Conservation (phyloP, 2,888 invertebrate genomes). For the Rosalia funebris region DNA sequence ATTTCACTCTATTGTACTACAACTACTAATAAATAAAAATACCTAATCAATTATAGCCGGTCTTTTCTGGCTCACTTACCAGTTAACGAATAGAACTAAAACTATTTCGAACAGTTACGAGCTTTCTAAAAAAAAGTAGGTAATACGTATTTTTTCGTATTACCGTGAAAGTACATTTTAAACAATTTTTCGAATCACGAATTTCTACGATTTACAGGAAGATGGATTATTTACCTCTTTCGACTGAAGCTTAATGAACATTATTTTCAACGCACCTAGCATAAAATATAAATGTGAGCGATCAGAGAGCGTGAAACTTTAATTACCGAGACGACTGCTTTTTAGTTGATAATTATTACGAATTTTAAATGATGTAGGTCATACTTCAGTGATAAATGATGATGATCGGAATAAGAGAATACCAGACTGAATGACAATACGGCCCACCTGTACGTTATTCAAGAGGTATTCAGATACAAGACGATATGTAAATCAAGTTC, state of each 20-base stretch:
- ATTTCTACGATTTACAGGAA: neutral
- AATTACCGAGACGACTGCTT: slow-evolving; percentile 12
- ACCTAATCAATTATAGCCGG: too few species aligned
- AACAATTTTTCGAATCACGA: neutral
- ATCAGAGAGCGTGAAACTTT: slow-evolving; percentile 3
- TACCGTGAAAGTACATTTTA: neutral
- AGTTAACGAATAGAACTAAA: too few species aligned
- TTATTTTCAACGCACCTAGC: neutral
- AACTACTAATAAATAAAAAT: too few species aligned
- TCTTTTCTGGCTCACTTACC: too few species aligned
- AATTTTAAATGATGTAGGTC: neutral
- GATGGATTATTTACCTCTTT: neutral
- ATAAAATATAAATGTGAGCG: slow-evolving; percentile 2
- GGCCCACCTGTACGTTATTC: too few species aligned
- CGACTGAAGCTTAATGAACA: neutral
- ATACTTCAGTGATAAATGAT: too few species aligned
- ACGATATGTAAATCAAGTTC: slow-evolving; percentile 13
- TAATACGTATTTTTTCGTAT: neutral
- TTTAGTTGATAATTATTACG: neutral
- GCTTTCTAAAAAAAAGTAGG: neutral
- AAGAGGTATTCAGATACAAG: slow-evolving; percentile 1
- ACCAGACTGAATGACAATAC: too few species aligned
- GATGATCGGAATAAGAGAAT: too few species aligned
- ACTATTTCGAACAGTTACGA: too few species aligned
- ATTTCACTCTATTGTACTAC: too few species aligned